phyloP scores from a whole-genome alignment of 2,797 vertebrate species.

The Semaprochilodus insignis region DNA sequence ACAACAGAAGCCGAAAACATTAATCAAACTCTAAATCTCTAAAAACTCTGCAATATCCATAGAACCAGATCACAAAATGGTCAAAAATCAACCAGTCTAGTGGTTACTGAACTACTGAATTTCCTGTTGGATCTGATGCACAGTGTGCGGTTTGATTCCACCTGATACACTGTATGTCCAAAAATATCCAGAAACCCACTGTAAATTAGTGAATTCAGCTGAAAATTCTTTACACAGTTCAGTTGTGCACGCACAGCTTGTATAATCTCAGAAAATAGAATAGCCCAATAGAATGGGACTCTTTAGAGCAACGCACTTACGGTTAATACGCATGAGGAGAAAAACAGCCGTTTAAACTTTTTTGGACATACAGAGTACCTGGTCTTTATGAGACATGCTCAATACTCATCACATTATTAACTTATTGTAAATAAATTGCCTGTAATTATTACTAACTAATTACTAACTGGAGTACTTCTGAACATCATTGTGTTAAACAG shows the following conservation, averaged over 20 bases:
- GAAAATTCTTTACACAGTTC: neutral
- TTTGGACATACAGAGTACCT: neutral
- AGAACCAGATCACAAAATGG: slow-evolving; percentile 5
- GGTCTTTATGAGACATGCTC: neutral
- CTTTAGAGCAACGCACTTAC: neutral
- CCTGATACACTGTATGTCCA: neutral
- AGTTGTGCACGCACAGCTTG: neutral
- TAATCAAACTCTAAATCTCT: slow-evolving; percentile 14
- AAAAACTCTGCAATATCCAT: neutral
- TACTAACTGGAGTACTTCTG: neutral
- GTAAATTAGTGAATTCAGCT: neutral
- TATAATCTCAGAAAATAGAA: no score
- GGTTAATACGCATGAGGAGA: neutral
- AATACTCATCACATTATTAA: neutral
- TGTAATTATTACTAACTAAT: neutral
- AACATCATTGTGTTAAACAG: neutral
- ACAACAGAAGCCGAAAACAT: slow-evolving; percentile 45
- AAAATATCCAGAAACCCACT: neutral
- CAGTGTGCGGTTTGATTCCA: neutral
- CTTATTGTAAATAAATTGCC: slow-evolving; percentile 14
- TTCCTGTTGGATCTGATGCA: neutral
- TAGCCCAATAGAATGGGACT: no score
- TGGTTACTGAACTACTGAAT: neutral
- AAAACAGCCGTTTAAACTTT: neutral
- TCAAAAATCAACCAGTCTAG: neutral